Evolutionary conservation across 1,140 invertebrate species (phyloP), one percentile per base, ranked within the genome.

Genomic region (Goniozus legneri): DNA sequence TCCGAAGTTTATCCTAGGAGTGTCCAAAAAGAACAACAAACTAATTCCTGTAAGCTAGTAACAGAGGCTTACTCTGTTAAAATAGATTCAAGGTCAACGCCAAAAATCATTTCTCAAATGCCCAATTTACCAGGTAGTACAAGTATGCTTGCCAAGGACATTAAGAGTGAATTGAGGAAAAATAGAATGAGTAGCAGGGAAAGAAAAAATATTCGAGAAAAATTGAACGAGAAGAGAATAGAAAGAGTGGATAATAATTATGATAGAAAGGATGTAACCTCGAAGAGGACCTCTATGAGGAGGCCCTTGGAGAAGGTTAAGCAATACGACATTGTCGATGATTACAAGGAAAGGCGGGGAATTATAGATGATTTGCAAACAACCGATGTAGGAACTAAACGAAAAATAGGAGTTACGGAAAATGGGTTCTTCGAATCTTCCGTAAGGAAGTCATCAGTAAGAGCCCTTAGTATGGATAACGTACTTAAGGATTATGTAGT

Each of bases 131-230:
- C 27, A 8, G 36, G 40, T 3, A 19, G 35, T 18, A 47, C 44
- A 10, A 31, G 21, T 10, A 38, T 47, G 35, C 21, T 48, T 1
- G 55, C 58, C 1, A 65, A 62, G 36, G 60, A 69, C 20, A 69
- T 69, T 2, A 69, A 69, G 21, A 55, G 54, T 12, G 63, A 69
- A 32, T 43, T 69, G 8, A 56, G 56, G 8, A 67, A 52, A 27
- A 64, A 69, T 20, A 50, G 65, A 16, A 58, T 64, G 1, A 61
- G 61, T 31, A 62, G 56, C 15, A 53, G 41, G 8, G 59, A 64
- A 59, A 63, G 22, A 54, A 43, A 10, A 58, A 37, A 3, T 3
- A 16, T 43, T n/a, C n/a, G n/a, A n/a, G n/a, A n/a, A n/a, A n/a
- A n/a, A n/a, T n/a, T n/a, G n/a, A n/a, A 33, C 16, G 50, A 49